A percentile compares a stretch with the other conserved stretches of the same genome.
phyloP scores from a whole-genome alignment of 2,888 invertebrate species.

The Acleris laterana region DNA sequence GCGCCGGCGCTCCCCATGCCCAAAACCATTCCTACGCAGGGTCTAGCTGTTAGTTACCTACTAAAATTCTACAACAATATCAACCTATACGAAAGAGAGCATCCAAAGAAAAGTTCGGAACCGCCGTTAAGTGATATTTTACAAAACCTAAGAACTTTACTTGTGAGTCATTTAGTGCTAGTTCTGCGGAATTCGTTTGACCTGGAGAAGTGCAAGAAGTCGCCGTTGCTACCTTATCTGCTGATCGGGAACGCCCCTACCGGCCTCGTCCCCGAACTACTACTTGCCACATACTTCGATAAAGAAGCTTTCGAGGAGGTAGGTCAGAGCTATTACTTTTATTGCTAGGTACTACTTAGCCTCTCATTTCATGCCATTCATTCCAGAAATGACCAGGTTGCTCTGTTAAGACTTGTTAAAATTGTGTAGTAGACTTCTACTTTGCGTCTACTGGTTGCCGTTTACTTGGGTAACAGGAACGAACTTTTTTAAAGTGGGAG shows the following conservation, averaged over 20 bases:
- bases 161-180: slow-evolving; percentile 85
- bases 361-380: background rate
- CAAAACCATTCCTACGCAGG: slow-evolving; percentile 71
- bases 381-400: too few species aligned
- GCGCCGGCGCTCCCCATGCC: slow-evolving; percentile 73
- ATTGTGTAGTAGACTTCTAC: too few species aligned
- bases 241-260: slow-evolving; percentile 89
- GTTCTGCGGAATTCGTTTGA: slow-evolving; percentile 82
- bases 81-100: slow-evolving; percentile 88
- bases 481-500: too few species aligned
- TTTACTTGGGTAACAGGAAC: too few species aligned
- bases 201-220: slow-evolving; percentile 80
- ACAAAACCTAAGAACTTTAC: slow-evolving; percentile 80
- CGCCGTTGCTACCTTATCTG: slow-evolving; percentile 88
- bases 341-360: too few species aligned
- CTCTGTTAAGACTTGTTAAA: too few species aligned
- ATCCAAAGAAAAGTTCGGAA: slow-evolving; percentile 90
- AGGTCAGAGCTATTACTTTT: slow-evolving; percentile 43
- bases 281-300: slow-evolving; percentile 86
- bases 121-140: slow-evolving; percentile 89
- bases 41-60: slow-evolving; percentile 75
- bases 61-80: slow-evolving; percentile 87
- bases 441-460: too few species aligned
- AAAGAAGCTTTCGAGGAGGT: slow-evolving; percentile 83
- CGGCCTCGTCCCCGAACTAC: slow-evolving; percentile 89